These are phyloP conservation scores for Drosophila bocqueti DNA, from an alignment of 1,140 invertebrate species.

Conservation along the genomic window DNA sequence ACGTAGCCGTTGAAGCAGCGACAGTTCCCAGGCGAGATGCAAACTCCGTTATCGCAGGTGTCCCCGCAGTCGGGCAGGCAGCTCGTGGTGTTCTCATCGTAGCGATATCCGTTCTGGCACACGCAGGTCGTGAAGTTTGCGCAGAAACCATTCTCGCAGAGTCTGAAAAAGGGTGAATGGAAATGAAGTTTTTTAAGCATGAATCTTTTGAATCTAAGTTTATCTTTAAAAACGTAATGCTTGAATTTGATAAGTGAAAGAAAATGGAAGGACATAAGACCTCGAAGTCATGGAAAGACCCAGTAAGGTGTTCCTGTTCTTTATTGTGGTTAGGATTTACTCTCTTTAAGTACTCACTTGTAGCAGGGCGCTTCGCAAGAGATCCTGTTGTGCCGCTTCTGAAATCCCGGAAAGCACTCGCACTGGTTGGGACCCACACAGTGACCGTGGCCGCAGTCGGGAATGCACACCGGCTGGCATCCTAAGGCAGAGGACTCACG, in stretches of 20 bases:
- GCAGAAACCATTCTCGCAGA: constrained; percentile 87
- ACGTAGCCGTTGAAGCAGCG: constrained; percentile 87
- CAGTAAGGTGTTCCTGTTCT: background rate
- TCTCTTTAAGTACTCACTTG: constrained; percentile 49
- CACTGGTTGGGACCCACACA: constrained; percentile 87
- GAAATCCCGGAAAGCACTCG: constrained; percentile 86
- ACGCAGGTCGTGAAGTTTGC: constrained; percentile 86
- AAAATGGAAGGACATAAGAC: background rate
- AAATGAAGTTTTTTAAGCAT: no score
- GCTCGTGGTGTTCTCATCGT: constrained; percentile 74
- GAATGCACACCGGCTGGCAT: constrained; percentile 79
- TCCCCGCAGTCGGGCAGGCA: constrained; percentile 77
- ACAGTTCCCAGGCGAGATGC: constrained; percentile 86
- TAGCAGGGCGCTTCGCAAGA: constrained; percentile 71
- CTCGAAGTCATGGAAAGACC: background rate
- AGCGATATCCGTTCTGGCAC: constrained; percentile 87
- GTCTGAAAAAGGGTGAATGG: constrained; percentile 38
- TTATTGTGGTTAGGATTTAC: no score
- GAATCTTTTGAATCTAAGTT: background rate
- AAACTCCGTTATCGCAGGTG: constrained; percentile 85
- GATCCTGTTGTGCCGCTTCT: constrained; percentile 59
- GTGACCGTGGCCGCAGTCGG: constrained; percentile 87
- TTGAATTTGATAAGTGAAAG: background rate
- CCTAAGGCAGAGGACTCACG: constrained; percentile 67
- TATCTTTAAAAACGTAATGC: no score